phyloP scores from a whole-genome alignment of 2,113 vertebrate genomes.

The Hippocampus barbouri region DNA sequence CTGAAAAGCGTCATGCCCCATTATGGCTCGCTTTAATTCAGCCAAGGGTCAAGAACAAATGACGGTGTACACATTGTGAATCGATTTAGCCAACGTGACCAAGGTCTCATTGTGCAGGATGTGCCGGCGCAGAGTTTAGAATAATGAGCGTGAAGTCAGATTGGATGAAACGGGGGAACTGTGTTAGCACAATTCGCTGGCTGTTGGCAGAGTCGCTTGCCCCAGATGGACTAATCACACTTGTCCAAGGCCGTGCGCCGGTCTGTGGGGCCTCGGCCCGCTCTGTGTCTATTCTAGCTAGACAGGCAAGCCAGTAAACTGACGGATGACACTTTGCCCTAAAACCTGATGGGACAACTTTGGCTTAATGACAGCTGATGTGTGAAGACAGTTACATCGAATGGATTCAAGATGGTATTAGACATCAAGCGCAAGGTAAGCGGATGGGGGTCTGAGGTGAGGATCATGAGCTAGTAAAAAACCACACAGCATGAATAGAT shows the following conservation, averaged over 20 bases:
- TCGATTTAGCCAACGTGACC: conserved; percentile 54
- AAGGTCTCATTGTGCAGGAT: conserved; percentile 50
- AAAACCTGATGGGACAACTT: conserved; percentile 20
- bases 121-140: conserved; percentile 34
- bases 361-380: conserved; percentile 46
- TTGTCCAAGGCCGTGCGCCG: conserved; percentile 58
- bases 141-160: conserved; percentile 58
- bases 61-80: conserved; percentile 54
- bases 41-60: conserved; percentile 50
- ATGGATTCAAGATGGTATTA: conserved; percentile 65
- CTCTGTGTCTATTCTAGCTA: conserved; percentile 37
- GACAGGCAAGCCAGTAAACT: conserved; percentile 37
- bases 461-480: conserved; percentile 47
- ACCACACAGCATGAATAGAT: conserved; percentile 34
- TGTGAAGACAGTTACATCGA: conserved; percentile 48
- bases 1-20: conserved; percentile 46
- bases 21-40: conserved; percentile 34
- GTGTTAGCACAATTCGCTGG: conserved; percentile 56
- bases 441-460: conserved; percentile 38
- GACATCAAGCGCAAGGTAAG: conserved; percentile 54
- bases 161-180: conserved; percentile 51
- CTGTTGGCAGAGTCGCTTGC: conserved; percentile 50
- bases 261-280: conserved; percentile 51
- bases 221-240: conserved; percentile 64
- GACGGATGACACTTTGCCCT: conserved; percentile 26